A percentile compares a stretch with the other conserved stretches of the same genome.
phyloP scores from a whole-genome alignment of 2,888 invertebrate species.

The Gandaritis pyraliata region DNA sequence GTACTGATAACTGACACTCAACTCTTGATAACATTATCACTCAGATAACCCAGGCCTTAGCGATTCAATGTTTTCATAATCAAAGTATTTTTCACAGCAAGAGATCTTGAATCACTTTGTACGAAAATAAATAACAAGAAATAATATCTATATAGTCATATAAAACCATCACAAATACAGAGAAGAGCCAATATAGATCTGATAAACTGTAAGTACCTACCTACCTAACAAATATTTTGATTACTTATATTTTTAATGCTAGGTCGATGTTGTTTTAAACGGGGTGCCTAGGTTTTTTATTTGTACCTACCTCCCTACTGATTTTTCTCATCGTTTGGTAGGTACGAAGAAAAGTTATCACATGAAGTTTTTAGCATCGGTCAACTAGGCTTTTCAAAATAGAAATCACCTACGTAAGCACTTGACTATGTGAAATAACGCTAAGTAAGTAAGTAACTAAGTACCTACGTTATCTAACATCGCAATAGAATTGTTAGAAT shows the following conservation, averaged over 20 bases:
- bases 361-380: too few relatives aligned
- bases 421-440: background rate
- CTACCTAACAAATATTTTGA: background rate
- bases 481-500: background rate
- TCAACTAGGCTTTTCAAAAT: too few relatives aligned
- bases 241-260: too few relatives aligned
- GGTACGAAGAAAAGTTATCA: too few relatives aligned
- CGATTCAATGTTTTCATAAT: conserved; percentile 24
- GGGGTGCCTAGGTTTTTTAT: too few relatives aligned
- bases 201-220: conserved; percentile 11
- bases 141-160: too few relatives aligned
- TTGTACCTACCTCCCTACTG: too few relatives aligned
- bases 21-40: conserved; percentile 22
- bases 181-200: conserved; percentile 8
- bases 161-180: background rate
- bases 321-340: too few relatives aligned
- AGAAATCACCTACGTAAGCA: too few relatives aligned
- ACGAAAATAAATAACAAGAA: conserved; percentile 1
- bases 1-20: conserved; percentile 18
- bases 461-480: background rate
- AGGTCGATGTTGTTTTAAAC: too few relatives aligned
- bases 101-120: conserved; percentile 9
- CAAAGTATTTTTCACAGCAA: conserved; percentile 24
- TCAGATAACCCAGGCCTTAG: conserved; percentile 19
- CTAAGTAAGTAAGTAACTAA: background rate